Evolutionary conservation across 2,113 vertebrate genomes (phyloP).

Genomic region (Grus americana): DNA sequence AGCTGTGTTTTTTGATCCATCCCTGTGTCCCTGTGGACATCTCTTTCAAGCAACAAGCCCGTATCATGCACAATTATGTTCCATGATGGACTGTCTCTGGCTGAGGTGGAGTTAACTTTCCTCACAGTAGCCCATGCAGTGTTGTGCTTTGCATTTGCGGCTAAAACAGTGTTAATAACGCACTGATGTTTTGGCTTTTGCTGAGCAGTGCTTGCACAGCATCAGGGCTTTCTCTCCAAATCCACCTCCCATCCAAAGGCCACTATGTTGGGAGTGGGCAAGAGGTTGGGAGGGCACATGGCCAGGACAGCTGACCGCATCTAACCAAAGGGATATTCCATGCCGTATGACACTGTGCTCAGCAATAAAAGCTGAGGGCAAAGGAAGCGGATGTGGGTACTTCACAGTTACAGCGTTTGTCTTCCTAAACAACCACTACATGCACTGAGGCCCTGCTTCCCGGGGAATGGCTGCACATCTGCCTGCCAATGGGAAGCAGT

Average conservation of each 20-base stretch:
- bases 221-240: not conserved
- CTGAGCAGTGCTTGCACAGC: not conserved
- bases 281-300: not conserved
- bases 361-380: not conserved
- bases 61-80: not conserved
- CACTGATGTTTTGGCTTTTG: not conserved
- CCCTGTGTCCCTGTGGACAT: accelerated
- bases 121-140: not conserved
- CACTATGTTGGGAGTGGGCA: not conserved
- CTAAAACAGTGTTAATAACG: not conserved
- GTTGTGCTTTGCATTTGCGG: not conserved
- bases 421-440: not conserved
- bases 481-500: not conserved
- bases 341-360: not conserved
- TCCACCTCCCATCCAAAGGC: not conserved
- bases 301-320: not conserved
- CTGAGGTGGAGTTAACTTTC: not conserved
- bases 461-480: not conserved
- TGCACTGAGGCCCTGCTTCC: not conserved
- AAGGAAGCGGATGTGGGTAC: accelerated
- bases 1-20: not conserved
- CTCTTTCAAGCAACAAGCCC: not conserved
- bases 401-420: not conserved
- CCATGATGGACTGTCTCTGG: not conserved
- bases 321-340: not conserved